phyloP scores from a whole-genome alignment of 64 coral and sea anemone species.

The Platygyra sinensis region DNA sequence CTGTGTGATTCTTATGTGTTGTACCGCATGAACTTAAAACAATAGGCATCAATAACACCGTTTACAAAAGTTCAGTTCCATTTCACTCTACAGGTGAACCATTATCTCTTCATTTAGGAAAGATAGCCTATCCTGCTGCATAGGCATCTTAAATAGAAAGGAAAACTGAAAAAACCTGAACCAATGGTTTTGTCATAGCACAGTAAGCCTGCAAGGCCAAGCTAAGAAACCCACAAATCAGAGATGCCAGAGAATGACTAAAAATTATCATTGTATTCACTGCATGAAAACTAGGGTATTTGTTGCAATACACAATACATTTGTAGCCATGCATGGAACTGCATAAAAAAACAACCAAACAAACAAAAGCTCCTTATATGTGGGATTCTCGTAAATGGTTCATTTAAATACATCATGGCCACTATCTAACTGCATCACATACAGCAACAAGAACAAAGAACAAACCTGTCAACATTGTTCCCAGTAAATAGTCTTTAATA shows the following conservation, averaged over 20 bases:
- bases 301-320: slow-evolving; percentile 11
- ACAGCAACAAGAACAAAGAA: slow-evolving; percentile 9
- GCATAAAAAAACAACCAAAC: slow-evolving; percentile 11
- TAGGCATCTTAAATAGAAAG: slow-evolving; percentile 12
- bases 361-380: slow-evolving; percentile 17
- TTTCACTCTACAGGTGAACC: slow-evolving; percentile 4
- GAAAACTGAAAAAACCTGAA: slow-evolving; percentile 23
- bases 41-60: too few relatives aligned
- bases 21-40: too few relatives aligned
- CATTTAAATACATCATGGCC: slow-evolving; percentile 16
- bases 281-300: neutral
- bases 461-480: neutral
- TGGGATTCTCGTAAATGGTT: slow-evolving; percentile 21
- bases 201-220: neutral
- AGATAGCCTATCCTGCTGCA: too few relatives aligned
- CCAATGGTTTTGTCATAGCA: neutral
- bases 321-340: slow-evolving; percentile 30
- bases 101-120: slow-evolving; percentile 23
- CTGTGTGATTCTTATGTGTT: too few relatives aligned
- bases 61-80: too few relatives aligned
- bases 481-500: slow-evolving; percentile 18
- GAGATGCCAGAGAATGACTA: neutral
- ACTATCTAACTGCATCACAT: slow-evolving; percentile 29
- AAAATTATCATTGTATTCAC: slow-evolving; percentile 8
- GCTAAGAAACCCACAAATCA: too few relatives aligned